phyloP scores from a whole-genome alignment of 2,113 vertebrate species.

The Cyphotilapia sp. region DNA sequence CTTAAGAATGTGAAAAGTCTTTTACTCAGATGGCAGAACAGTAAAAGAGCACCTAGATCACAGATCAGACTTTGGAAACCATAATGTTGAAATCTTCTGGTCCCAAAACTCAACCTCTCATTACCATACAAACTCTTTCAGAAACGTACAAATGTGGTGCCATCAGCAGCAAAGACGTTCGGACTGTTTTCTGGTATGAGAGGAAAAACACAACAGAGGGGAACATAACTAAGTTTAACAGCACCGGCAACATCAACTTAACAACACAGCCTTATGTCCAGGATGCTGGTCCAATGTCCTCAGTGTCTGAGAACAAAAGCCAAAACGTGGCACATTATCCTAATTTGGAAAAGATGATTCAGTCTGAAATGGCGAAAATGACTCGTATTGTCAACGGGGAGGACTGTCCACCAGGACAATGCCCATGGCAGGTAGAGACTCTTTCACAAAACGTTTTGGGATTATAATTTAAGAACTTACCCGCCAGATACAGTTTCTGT shows the following conservation, averaged over 20 bases:
- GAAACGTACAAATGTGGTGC: constrained; percentile 52
- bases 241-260: neutral
- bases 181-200: constrained; percentile 5
- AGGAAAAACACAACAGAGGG: neutral
- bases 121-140: neutral
- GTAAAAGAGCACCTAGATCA: neutral
- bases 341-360: neutral
- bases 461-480: neutral
- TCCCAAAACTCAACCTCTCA: neutral
- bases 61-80: neutral
- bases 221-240: neutral
- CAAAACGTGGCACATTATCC: neutral
- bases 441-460: neutral
- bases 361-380: accelerated
- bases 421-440: constrained; percentile 88
- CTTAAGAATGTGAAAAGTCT: neutral
- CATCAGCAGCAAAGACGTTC: neutral
- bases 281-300: neutral
- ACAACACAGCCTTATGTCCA: neutral
- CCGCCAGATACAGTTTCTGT: neutral
- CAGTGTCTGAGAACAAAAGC: neutral
- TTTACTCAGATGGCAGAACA: neutral
- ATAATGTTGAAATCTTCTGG: neutral
- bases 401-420: constrained; percentile 78
- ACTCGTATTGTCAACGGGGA: constrained; percentile 77